Evolutionary conservation across 2,113 vertebrate genomes (phyloP), one percentile per base, ranked within the genome.

Genomic region (Anolis carolinensis): DNA sequence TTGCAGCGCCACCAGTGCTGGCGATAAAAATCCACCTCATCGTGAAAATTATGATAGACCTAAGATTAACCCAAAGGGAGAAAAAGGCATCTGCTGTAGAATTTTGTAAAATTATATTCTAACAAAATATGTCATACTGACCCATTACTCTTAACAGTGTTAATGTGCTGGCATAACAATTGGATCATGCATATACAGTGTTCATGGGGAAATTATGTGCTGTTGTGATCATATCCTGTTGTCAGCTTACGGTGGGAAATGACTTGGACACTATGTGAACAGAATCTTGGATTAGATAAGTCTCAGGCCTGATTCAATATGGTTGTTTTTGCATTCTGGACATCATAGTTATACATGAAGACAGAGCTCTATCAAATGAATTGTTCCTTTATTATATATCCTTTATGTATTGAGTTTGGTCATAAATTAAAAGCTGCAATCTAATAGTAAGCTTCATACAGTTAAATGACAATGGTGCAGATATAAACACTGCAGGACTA

Each of bases 1-100:
- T 95, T 80, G 89, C 99, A 99, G 0, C 96, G 96, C 99, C 99
- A 99, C 99, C 99, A 99, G 93, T 99, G 98, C 88, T 97, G 97
- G 32, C 98, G 97, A 91, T 99, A 99, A 39, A 95, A 93, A 7
- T 99, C 97, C 0, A 99, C 97, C 93, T 99, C 99, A 2, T 98
- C 96, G 0, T 98, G 94, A 92, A 99, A 99, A 39, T 88, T 91
- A 80, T 99, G 99, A 93, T 96, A 98, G 74, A 99, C 86, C 99
- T 99, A 94, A 1, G 4, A 68, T 2, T 5, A 50, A 48, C 83
- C 75, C 1, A 34, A 32, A 74, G 0, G 21, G 4, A 30, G 10
- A 4, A 20, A 0, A 21, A 39, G 5, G 32, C 11, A 2, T 55
- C 23, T 55, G 1, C 85, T 20, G 73, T 2, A 48, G 5, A 34